Base-by-base conservation (phyloP, 2,888 invertebrate species). In the Subacronicta megacephala region DNA sequence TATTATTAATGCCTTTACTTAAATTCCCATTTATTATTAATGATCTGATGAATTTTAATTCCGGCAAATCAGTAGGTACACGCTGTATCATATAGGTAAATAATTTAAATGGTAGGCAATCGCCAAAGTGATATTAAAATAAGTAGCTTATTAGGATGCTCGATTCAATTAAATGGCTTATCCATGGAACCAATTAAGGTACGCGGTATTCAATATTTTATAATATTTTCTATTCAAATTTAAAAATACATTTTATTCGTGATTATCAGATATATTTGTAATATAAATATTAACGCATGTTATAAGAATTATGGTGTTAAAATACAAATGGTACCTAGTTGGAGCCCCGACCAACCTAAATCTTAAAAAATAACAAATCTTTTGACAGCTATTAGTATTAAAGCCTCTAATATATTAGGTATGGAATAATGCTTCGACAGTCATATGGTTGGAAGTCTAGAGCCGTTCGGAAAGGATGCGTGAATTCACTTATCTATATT, bases 111-210 rank as follows among this genome's bases (percentile, higher is more conserved):
- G 47, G 46, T 77, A 74, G 66, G 75, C 74, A 69, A 61, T 69
- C 63, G 75, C 74, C 75, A 85, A 89, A 86, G 90, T 90, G 90
- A 90, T 90, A 90, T 81, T 90, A 90, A 83, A 77, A 62, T 90
- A 87, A 83, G 80, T 77, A 78, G 72, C 77, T 81, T 72, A 70
- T 77, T 77, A 72, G 75, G 76, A 59, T 73, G 72, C 73, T 75
- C 77, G 64, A 76, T 81, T 83, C 83, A 84, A 85, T 85, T 83
- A 82, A 65, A 71, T 72, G 76, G 80, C 76, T 77, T 75, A 75
- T 56, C 68, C 61, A 75, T 70, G 81, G 88, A 88, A 89, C 88
- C 88, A 88, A 87, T 79, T 81, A 83, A 81, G 59, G 62, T 79
- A 78, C 66, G 68, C 65, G 51, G 63, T 72, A 66, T 62, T 63